Conservation (phyloP, 2,797 vertebrate genomes). For the Lepilemur septentrionalis region DNA sequence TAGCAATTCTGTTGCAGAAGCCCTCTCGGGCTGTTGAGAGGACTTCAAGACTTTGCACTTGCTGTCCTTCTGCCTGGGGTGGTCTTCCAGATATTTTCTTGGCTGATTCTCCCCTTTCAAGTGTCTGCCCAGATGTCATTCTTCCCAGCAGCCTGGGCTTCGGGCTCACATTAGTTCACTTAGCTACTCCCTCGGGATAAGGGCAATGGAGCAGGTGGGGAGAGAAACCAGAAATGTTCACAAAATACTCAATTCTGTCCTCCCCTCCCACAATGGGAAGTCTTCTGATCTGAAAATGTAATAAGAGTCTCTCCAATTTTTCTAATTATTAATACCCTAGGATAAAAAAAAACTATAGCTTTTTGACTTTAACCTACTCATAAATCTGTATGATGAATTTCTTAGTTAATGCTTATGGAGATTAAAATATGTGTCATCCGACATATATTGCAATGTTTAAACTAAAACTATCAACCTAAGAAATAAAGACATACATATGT, state of each 20-base stretch:
- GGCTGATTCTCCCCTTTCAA: neutral
- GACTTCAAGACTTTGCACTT: neutral
- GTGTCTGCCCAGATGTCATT: neutral
- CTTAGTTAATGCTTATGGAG: neutral
- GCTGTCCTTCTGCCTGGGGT: neutral
- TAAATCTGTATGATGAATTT: neutral
- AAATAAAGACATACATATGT: neutral
- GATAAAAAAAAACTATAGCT: neutral
- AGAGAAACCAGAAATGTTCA: neutral
- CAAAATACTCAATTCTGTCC: neutral
- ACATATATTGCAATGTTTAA: neutral
- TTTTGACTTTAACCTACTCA: neutral
- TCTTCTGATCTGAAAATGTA: neutral
- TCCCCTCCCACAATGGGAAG: neutral
- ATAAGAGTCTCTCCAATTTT: neutral
- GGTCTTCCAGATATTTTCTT: neutral
- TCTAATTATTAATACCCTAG: neutral
- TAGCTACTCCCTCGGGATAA: neutral
- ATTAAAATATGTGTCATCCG: neutral
- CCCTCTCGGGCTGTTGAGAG: neutral
- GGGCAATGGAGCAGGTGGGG: neutral
- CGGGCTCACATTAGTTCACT: neutral
- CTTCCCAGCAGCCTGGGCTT: neutral
- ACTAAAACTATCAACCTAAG: conserved; percentile 21
- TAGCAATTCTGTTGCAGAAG: neutral